A percentile compares a stretch with the other conserved stretches of the same genome.
These are phyloP conservation scores for Diarsia mendica DNA, from an alignment of 2,888 invertebrate species.

Conservation along the genomic window DNA sequence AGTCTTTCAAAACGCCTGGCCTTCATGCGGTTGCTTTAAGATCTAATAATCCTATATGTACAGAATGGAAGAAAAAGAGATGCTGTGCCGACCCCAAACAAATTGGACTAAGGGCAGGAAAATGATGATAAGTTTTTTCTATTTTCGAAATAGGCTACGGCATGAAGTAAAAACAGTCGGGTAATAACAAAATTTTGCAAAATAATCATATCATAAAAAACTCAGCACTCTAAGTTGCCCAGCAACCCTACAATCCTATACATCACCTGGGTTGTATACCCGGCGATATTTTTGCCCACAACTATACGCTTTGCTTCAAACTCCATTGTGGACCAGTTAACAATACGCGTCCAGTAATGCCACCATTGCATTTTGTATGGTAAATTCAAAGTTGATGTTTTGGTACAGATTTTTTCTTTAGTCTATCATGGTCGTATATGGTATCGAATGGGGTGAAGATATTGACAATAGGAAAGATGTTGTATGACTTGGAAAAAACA, in stretches of 20 bases:
- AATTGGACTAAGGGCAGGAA: background rate
- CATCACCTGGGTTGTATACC: slow-evolving; percentile 72
- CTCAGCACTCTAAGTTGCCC: background rate
- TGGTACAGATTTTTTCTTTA: background rate
- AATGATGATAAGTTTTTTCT: background rate
- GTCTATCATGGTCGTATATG: background rate
- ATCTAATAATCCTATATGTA: background rate
- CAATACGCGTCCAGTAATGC: slow-evolving; percentile 79
- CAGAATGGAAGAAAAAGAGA: background rate
- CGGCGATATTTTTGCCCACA: slow-evolving; percentile 83
- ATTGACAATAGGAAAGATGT: background rate
- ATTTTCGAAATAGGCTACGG: background rate
- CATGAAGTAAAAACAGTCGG: background rate
- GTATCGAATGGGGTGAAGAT: background rate
- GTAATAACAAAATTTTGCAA: too few relatives aligned
- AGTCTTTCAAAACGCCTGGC: background rate
- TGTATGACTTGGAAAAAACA: background rate
- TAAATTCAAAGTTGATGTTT: slow-evolving; percentile 36
- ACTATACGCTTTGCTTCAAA: slow-evolving; percentile 87
- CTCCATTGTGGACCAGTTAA: slow-evolving; percentile 81
- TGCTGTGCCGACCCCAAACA: background rate
- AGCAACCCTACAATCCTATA: slow-evolving; percentile 67
- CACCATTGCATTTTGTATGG: slow-evolving; percentile 60
- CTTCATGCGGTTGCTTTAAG: background rate
- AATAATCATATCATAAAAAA: background rate